Conservation (phyloP, 1,140 invertebrate species). For the Rhyzopertha dominica region DNA sequence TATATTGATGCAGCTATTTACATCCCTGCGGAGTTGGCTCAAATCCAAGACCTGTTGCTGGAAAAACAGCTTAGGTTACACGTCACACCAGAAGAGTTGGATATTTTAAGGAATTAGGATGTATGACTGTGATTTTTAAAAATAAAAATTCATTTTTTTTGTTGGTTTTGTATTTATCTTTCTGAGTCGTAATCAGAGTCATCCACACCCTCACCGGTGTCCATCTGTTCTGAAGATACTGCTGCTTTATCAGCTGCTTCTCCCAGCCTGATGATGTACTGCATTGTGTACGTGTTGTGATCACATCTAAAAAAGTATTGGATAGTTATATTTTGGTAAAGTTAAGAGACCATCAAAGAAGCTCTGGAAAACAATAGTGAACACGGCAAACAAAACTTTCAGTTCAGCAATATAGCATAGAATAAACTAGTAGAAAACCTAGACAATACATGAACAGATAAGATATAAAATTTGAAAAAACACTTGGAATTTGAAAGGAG, state of each 20-base stretch:
- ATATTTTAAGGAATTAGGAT: constrained; percentile 51
- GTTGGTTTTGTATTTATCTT: too few relatives aligned
- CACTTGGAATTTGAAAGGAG: constrained; percentile 8
- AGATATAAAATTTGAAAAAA: constrained; percentile 7
- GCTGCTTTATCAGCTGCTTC: constrained; percentile 44
- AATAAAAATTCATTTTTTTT: too few relatives aligned
- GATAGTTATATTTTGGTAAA: constrained; percentile 15
- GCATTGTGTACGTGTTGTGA: constrained; percentile 73
- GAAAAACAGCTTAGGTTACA: constrained; percentile 67
- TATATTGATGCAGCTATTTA: constrained; percentile 51
- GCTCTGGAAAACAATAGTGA: too few relatives aligned
- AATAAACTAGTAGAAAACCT: too few relatives aligned
- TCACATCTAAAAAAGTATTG: constrained; percentile 62
- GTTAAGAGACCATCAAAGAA: not conserved
- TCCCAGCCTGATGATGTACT: constrained; percentile 56
- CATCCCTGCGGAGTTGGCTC: constrained; percentile 50
- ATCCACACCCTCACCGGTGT: constrained; percentile 34
- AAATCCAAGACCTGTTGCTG: constrained; percentile 64
- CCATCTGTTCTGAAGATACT: constrained; percentile 26
- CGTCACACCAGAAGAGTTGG: constrained; percentile 64
- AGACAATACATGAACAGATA: constrained; percentile 11
- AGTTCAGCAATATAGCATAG: too few relatives aligned
- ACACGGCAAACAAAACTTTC: too few relatives aligned
- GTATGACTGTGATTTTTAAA: not conserved
- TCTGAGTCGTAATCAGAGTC: constrained; percentile 8